Evolutionary conservation across 2,888 invertebrate species (phyloP), one percentile per base, ranked within the genome.

Genomic region (Heliconius sara): DNA sequence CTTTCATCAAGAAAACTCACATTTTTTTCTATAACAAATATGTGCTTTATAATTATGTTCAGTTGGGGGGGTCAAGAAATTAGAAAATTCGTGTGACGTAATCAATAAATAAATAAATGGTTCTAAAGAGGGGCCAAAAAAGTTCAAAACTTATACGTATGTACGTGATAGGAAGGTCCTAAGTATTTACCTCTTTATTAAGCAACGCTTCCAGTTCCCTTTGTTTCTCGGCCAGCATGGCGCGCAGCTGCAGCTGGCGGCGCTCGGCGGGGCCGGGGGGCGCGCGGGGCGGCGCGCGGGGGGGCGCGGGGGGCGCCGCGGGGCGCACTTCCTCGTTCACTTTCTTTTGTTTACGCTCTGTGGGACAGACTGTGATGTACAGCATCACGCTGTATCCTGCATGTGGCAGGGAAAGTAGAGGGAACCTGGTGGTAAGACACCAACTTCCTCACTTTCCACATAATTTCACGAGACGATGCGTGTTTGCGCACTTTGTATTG

Each of bases 181-280:
- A 27, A 27, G 19, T 22, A 2, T 43, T 19, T 25, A 93, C 95
- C 93, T 96, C 96, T 88, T 97, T 97, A 82, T 96, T 96, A 89
- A 97, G 96, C 70, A 97, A 91, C 78, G 96, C 96, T 85, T 97
- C 97, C 4, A 97, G 90, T 84, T 97, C 96, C 19, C 96, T 91
- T 86, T 96, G 96, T 87, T 97, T 97, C 72, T 96, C 96, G 19
- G 96, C 96, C 39, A 96, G 91, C 83, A 96, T 91, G 3, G 96
- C 96, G 22, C 96, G 93, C 80, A 96, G 91, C 79, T 95, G 94
- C 89, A 92, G 85, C 86, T 96, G 96, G 6, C 96, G 87, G 4
- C 96, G 93, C 89, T 96, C 96, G 73, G 91, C 93, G 25, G 96
- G 95, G 0, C 95, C 95, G 39, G 89, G 84, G 87, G 85, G 74